Evolutionary conservation across 2,113 vertebrate genomes (phyloP).

Genomic region (Anas platyrhynchos): DNA sequence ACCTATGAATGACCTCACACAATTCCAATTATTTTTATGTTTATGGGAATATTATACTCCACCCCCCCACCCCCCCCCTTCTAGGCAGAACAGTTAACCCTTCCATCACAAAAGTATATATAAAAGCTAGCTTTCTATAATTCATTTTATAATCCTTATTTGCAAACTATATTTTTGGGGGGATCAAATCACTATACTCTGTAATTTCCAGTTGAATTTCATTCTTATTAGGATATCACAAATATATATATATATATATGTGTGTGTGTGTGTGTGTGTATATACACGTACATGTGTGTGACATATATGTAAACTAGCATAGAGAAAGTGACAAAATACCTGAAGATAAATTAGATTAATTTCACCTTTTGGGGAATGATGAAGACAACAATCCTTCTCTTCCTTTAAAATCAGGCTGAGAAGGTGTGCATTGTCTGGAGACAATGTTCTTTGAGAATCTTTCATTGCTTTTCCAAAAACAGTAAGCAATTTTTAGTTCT

Average conservation of each 20-base stretch:
- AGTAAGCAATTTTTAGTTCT: background rate
- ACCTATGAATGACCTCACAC: background rate
- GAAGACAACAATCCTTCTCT: background rate
- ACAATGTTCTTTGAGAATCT: background rate
- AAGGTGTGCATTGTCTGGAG: background rate
- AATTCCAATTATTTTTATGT: background rate
- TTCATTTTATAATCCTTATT: background rate
- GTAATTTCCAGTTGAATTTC: background rate
- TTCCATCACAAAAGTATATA: background rate
- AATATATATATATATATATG: background rate
- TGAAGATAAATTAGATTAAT: background rate
- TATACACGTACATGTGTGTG: background rate
- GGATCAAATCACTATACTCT: background rate
- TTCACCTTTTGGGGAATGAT: background rate
- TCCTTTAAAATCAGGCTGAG: background rate
- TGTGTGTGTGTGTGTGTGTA: background rate
- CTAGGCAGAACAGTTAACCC: too few relatives aligned
- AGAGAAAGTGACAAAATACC: background rate
- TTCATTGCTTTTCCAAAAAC: background rate
- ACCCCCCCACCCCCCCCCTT: too few relatives aligned
- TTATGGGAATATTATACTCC: background rate
- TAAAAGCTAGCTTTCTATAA: background rate
- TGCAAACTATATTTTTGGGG: background rate
- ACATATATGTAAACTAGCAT: background rate
- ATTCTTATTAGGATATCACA: background rate